phyloP scores from a whole-genome alignment of 2,113 vertebrate species.

The Silurus asotus region DNA sequence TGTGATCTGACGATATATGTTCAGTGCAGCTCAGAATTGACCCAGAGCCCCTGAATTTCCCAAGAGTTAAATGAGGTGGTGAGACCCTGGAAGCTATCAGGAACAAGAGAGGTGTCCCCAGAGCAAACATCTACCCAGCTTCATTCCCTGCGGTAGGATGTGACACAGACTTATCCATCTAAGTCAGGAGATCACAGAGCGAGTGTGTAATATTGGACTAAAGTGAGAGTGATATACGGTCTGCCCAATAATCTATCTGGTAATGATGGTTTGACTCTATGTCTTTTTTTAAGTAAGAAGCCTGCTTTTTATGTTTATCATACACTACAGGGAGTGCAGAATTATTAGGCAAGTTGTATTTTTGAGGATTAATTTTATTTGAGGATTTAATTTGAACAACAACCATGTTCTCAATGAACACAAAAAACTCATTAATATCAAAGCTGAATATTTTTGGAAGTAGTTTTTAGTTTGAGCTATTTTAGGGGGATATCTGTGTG shows the following conservation, averaged over 20 bases:
- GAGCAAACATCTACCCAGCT: background rate
- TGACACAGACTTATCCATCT: slow-evolving; percentile 27
- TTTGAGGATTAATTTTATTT: no score
- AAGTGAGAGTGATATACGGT: background rate
- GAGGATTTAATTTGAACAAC: no score
- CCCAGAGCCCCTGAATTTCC: background rate
- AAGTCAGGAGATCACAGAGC: slow-evolving; percentile 27
- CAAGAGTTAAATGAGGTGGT: background rate
- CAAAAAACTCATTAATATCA: no score
- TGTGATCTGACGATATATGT: background rate
- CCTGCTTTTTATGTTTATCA: background rate
- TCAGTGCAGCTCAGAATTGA: background rate
- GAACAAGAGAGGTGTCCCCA: slow-evolving; percentile 21
- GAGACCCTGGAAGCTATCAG: slow-evolving; percentile 26
- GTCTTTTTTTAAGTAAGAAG: background rate
- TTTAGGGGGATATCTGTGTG: no score
- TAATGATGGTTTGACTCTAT: background rate
- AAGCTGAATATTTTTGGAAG: no score
- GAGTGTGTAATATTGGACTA: slow-evolving; percentile 11
- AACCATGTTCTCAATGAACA: no score
- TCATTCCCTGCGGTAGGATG: background rate
- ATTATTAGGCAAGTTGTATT: no score
- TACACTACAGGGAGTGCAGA: no score
- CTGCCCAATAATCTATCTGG: background rate
- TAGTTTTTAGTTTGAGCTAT: no score